Conservation (phyloP, 23 tunicate species). For the Styela clava region DNA sequence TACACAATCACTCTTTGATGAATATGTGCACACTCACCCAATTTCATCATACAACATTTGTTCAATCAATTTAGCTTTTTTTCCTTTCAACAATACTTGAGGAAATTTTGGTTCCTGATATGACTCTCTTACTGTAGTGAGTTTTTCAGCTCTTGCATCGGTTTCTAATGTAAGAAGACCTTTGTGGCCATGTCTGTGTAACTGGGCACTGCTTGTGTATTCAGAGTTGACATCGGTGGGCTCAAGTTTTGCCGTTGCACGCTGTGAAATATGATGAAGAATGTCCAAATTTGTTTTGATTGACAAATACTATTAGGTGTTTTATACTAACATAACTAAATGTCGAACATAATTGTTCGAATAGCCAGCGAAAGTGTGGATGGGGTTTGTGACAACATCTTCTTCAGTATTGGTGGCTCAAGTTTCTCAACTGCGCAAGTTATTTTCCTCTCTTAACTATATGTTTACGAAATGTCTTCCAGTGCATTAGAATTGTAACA, state of each 20-base stretch:
- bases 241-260: constrained; percentile 68
- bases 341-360: too few relatives aligned
- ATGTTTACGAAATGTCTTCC: too few relatives aligned
- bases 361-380: too few relatives aligned
- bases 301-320: too few relatives aligned
- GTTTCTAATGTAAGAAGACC: constrained; percentile 56
- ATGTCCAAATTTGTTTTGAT: not conserved
- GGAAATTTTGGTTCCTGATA: constrained; percentile 74
- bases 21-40: constrained; percentile 35
- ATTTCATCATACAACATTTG: constrained; percentile 64
- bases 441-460: too few relatives aligned
- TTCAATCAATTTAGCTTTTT: constrained; percentile 69
- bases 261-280: constrained; percentile 30
- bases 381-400: too few relatives aligned
- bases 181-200: constrained; percentile 69
- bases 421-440: too few relatives aligned
- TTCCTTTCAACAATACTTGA: constrained; percentile 60
- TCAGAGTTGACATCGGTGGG: constrained; percentile 59
- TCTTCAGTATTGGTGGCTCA: too few relatives aligned
- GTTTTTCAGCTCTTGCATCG: constrained; percentile 53
- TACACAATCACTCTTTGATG: too few relatives aligned
- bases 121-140: constrained; percentile 74
- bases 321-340: too few relatives aligned
- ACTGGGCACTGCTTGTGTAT: constrained; percentile 77
- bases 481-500: too few relatives aligned